Percentiles rank a stretch among this genome's conserved stretches.
Conservation (phyloP, 2,113 vertebrate species). For the Nannospalax galili region DNA sequence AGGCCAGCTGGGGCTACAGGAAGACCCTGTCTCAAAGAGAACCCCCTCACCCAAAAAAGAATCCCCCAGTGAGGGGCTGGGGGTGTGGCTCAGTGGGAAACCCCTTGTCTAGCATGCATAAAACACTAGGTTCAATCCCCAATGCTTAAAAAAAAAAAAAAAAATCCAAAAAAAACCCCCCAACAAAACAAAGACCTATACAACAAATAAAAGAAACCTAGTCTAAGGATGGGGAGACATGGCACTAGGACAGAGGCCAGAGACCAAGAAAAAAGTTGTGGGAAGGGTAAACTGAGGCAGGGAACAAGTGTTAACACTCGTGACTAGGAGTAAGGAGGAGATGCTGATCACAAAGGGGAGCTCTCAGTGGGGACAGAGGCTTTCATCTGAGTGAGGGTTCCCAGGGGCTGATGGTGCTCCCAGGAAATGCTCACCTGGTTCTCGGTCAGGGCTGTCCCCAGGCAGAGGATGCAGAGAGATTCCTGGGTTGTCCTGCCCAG, state of each 20-base stretch:
- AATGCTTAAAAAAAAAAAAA: too few species aligned
- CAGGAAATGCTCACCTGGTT: conserved; percentile 81
- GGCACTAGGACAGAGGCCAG: neutral
- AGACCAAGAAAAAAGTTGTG: neutral
- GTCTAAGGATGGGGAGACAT: neutral
- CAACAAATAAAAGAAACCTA: neutral
- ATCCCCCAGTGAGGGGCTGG: neutral
- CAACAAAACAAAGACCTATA: neutral
- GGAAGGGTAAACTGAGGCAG: neutral
- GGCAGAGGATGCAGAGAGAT: conserved; percentile 72
- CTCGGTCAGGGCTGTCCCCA: conserved; percentile 81
- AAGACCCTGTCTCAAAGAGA: too few species aligned
- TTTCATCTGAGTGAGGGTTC: neutral
- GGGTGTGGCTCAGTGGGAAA: neutral
- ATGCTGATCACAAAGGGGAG: fast-evolving
- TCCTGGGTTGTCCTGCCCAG: conserved; percentile 71
- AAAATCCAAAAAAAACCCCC: too few species aligned
- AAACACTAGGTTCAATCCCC: neutral
- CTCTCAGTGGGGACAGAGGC: fast-evolving
- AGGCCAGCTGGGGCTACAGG: too few species aligned
- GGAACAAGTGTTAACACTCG: neutral
- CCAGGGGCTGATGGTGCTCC: neutral
- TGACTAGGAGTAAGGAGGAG: neutral
- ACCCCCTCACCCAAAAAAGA: too few species aligned
- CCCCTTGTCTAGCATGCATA: neutral